phyloP scores from a whole-genome alignment of 2,888 invertebrate genomes.

The Craniophora ligustri region DNA sequence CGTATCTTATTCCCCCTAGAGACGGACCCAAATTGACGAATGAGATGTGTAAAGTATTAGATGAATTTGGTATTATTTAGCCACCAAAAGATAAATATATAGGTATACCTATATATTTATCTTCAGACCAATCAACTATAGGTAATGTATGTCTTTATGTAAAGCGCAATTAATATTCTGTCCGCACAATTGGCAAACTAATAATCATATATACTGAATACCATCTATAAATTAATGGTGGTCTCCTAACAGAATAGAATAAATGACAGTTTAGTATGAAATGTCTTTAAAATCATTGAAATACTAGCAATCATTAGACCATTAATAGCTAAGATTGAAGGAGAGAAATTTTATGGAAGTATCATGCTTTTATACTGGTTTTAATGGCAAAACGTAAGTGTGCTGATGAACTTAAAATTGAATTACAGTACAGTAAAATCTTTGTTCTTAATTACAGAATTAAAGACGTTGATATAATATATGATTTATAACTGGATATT shows the following conservation, averaged over 20 bases:
- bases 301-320: constrained; percentile 29
- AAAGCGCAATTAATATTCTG: constrained; percentile 2
- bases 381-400: constrained; percentile 7
- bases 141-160: not conserved
- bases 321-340: not conserved
- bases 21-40: too few relatives aligned
- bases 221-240: constrained; percentile 20
- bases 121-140: too few relatives aligned
- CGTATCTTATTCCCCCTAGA: too few relatives aligned
- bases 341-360: constrained; percentile 25
- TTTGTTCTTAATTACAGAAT: not conserved
- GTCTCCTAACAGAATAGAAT: constrained; percentile 18
- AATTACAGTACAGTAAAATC: not conserved
- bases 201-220: constrained; percentile 17
- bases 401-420: constrained; percentile 9
- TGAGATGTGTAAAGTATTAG: too few relatives aligned
- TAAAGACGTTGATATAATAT: not conserved
- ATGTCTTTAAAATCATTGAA: constrained; percentile 34
- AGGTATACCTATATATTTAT: too few relatives aligned
- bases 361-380: constrained; percentile 20
- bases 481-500: too few relatives aligned
- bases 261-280: constrained; percentile 28
- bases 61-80: too few relatives aligned
- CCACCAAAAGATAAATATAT: too few relatives aligned
- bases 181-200: constrained; percentile 4